Base-by-base conservation (phyloP, 2,113 vertebrate genomes). In the Leptosomus discolor region DNA sequence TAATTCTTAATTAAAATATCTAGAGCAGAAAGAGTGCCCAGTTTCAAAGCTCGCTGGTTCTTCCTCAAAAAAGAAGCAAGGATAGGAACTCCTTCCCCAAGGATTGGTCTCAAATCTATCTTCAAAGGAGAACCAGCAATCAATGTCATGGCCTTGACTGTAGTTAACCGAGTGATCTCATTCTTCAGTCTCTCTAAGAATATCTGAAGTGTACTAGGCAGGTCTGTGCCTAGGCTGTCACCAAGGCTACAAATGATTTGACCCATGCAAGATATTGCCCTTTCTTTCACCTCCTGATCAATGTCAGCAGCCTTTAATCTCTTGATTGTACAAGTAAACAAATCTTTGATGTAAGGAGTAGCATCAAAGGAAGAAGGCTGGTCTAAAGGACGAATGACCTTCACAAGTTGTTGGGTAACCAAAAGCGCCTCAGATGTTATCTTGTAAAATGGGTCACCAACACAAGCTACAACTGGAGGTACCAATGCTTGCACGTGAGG, bases 171-270 rank as follows among this genome's bases (percentile, higher is more conserved):
- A 13, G 99, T 99, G 97, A 99, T 99, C 98, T 99, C 99, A 46
- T 99, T 99, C 98, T 99, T 99, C 34, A 99, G 98, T 70, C 99
- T 99, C 95, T 99, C 99, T 74, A 99, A 96, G 97, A 99, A 99
- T 98, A 99, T 99, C 97, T 99, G 98, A 98, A 99, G 98, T 4
- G 99, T 99, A 91, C 99, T 99, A 36, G 99, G 98, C 61, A 99
- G 98, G 80, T 99, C 99, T 45, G 98, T 70, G n/a, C 99, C 99
- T 79, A 99, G 98, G 80, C 98, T 99, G 97, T 99, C 99, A 71
- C 99, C 99, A 92, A 99, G 98, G 96, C 99, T 99, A 97, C 99
- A 99, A 97, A 99, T 99, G 36, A 99, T 99, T 96, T 99, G 99
- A 53, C 99, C 99, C 99, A 99, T 99, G 90, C 99, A 99, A 92